These are phyloP conservation scores for Catocala nupta DNA, from an alignment of 2,888 invertebrate species.

Conservation along the genomic window DNA sequence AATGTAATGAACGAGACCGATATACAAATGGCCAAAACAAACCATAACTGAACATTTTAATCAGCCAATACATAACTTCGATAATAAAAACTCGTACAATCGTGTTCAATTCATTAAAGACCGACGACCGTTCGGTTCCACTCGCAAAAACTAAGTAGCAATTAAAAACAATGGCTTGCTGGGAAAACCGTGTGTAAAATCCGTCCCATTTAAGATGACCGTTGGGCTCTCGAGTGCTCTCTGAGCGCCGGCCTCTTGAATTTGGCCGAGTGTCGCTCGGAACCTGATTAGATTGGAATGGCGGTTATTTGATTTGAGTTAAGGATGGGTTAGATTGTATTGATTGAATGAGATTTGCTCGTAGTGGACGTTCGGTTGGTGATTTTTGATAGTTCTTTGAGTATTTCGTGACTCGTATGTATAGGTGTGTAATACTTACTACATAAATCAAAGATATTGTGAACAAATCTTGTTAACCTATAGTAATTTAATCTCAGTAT, in stretches of 20 bases:
- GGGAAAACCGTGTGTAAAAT: constrained; percentile 61
- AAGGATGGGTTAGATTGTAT: constrained; percentile 60
- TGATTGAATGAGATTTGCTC: constrained; percentile 48
- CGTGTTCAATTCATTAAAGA: constrained; percentile 64
- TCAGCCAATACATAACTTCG: constrained; percentile 40
- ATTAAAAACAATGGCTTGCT: constrained; percentile 73
- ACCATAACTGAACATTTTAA: constrained; percentile 34
- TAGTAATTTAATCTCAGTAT: too few species aligned
- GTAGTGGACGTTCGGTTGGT: constrained; percentile 17
- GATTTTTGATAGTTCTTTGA: constrained; percentile 4
- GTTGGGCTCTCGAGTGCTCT: constrained; percentile 59
- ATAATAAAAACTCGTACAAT: constrained; percentile 34
- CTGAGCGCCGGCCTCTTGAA: constrained; percentile 62
- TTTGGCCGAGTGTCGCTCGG: constrained; percentile 65
- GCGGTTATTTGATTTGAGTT: constrained; percentile 73
- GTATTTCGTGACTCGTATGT: too few species aligned
- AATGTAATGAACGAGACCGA: background rate
- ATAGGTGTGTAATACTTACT: too few species aligned
- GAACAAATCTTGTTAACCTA: too few species aligned
- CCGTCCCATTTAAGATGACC: constrained; percentile 57
- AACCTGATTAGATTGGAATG: constrained; percentile 73
- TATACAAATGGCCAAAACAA: constrained; percentile 23
- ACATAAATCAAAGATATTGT: too few species aligned
- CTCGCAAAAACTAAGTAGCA: constrained; percentile 70
- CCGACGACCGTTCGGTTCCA: constrained; percentile 49